Conservation (phyloP, 2,797 vertebrate genomes). For the Anolis apletophallus region DNA sequence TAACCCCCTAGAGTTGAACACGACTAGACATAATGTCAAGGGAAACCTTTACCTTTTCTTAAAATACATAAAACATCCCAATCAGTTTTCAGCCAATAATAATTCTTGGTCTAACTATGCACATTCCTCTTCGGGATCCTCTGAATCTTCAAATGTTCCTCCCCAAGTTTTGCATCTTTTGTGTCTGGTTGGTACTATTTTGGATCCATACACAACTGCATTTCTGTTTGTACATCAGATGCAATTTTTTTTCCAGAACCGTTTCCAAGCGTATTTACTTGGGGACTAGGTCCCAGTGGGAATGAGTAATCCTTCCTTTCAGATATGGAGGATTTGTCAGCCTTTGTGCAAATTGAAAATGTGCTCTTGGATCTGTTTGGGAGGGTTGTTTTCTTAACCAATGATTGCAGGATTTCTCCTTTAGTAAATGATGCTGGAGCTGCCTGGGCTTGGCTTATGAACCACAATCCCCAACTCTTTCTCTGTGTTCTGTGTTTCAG, state of each 20-base stretch:
- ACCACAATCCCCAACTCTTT: background rate
- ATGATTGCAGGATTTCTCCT: background rate
- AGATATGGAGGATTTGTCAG: background rate
- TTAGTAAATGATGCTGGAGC: background rate
- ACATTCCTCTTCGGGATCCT: too few relatives aligned
- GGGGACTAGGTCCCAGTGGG: background rate
- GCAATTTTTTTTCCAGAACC: background rate
- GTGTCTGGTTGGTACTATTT: too few relatives aligned
- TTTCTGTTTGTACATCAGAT: background rate
- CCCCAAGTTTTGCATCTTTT: too few relatives aligned
- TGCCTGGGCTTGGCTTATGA: background rate
- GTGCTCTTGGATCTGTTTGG: background rate
- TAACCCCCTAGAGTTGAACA: too few relatives aligned
- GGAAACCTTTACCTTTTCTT: too few relatives aligned
- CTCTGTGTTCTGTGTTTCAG: slow-evolving; percentile 75
- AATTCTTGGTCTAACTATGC: too few relatives aligned
- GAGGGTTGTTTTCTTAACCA: background rate
- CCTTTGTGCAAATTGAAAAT: background rate
- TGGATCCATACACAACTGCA: background rate
- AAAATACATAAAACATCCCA: too few relatives aligned
- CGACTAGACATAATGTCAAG: too few relatives aligned
- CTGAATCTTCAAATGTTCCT: too few relatives aligned
- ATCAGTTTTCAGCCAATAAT: too few relatives aligned
- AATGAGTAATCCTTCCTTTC: background rate
- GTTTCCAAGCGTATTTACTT: background rate